phyloP scores from a whole-genome alignment of 2,888 invertebrate species.

The Leucoma salicis region DNA sequence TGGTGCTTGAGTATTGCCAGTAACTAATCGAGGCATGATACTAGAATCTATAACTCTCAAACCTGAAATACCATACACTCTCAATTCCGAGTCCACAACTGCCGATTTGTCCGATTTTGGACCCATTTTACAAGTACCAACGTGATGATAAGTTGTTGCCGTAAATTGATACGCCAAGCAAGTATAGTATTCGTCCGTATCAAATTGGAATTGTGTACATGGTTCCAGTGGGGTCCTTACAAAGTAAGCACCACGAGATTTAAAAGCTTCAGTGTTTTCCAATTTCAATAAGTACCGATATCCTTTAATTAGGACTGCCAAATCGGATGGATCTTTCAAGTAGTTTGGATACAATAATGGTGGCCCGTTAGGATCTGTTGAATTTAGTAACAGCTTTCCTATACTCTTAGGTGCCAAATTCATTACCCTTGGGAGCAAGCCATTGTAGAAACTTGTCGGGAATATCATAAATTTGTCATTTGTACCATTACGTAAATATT shows the following conservation, averaged over 20 bases:
- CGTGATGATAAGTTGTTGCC: constrained; percentile 67
- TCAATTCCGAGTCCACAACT: constrained; percentile 86
- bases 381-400: constrained; percentile 82
- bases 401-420: constrained; percentile 83
- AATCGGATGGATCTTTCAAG: constrained; percentile 82
- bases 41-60: constrained; percentile 89
- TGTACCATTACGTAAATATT: constrained; percentile 56
- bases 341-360: constrained; percentile 87
- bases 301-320: constrained; percentile 81
- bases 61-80: constrained; percentile 82
- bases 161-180: constrained; percentile 84
- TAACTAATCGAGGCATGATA: constrained; percentile 89
- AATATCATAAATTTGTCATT: constrained; percentile 35
- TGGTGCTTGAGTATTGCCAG: constrained; percentile 91
- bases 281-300: constrained; percentile 80
- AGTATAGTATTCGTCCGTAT: constrained; percentile 83
- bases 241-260: constrained; percentile 77
- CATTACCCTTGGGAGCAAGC: constrained; percentile 79
- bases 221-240: constrained; percentile 77
- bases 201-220: constrained; percentile 82
- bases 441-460: constrained; percentile 83
- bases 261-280: constrained; percentile 80
- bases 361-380: constrained; percentile 84
- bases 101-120: constrained; percentile 78
- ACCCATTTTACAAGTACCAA: constrained; percentile 75